Base-by-base conservation (phyloP, 37 sponge, comb jelly and placozoan genomes). In the Trichoplax adhaerens region DNA sequence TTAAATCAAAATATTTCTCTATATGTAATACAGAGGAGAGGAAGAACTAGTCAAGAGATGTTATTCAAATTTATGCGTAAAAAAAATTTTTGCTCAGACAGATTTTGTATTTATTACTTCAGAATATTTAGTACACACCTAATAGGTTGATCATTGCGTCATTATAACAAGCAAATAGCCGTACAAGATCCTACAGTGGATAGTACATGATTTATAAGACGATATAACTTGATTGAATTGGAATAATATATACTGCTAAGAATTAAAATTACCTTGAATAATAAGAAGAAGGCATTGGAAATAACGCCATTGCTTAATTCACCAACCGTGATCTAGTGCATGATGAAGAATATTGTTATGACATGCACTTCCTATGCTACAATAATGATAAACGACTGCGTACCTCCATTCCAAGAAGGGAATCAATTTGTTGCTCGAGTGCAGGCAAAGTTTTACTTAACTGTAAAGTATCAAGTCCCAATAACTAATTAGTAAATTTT, bases 241-340 rank as follows among this genome's bases (percentile, higher is more conserved):
- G 29, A 29, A 29, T 29, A 29, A 29, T 29, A 29, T 29, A 29
- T 29, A 29, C 29, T 29, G 29, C 29, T 29, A 29, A 29, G 29
- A 57, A 1, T 4, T 50, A 7, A 50, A 2, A 10, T 72, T 72
- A 78, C 87, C 83, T 82, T 86, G 75, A 83, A 88, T 54, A 88
- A 62, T 80, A 87, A 79, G 52, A 91, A 80, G 77, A 87, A 91
- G 54, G 82, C 84, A 2, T 84, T 81, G 81, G 81, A 82, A 72
- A 91, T 81, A 56, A 91, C 92, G 12, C 88, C 88, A 81, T 91
- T 91, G 52, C 73, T 73, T 65, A 91, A 62, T 5, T 91, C 92
- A 58, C 48, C 74, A 29, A 29, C 29, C 29, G 29, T 29, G 29
- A 29, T 29, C 29, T 29, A 29, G 29, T 70, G 72, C 5, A 48